These are phyloP conservation scores for Drosophila leonis DNA, from an alignment of 2,888 invertebrate genomes.

Conservation along the genomic window DNA sequence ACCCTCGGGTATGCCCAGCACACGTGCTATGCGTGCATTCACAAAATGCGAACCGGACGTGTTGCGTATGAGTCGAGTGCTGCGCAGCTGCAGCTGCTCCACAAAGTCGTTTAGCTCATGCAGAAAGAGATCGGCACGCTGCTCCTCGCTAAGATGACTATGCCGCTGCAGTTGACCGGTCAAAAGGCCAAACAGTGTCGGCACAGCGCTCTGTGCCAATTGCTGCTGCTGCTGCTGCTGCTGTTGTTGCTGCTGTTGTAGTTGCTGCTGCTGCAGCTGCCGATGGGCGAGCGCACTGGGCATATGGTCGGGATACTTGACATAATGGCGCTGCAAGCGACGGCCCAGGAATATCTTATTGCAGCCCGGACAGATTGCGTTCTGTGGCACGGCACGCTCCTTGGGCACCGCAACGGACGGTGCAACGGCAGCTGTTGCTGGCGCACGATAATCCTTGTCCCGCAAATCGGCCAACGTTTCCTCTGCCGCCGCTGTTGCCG, in stretches of 20 bases:
- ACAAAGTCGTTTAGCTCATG: conserved; percentile 84
- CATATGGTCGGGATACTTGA: conserved; percentile 83
- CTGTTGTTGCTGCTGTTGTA: conserved; percentile 19
- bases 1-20: conserved; percentile 85
- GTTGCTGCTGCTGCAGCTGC: conserved; percentile 23
- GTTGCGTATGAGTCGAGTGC: conserved; percentile 83
- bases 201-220: conserved; percentile 10
- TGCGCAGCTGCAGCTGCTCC: conserved; percentile 82
- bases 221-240: conserved; percentile 11
- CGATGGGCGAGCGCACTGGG: conserved; percentile 30
- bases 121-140: conserved; percentile 83
- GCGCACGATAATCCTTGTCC: conserved; percentile 63
- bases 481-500: conserved; percentile 23
- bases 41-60: conserved; percentile 84
- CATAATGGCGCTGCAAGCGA: conserved; percentile 82
- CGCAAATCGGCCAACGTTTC: conserved; percentile 73
- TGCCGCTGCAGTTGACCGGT: conserved; percentile 81
- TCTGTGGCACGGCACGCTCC: conserved; percentile 69
- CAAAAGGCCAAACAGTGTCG: conserved; percentile 80
- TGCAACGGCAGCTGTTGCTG: conserved; percentile 8
- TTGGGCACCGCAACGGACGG: neutral
- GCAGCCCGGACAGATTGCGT: conserved; percentile 83
- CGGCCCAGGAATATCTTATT: conserved; percentile 84
- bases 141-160: conserved; percentile 79
- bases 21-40: conserved; percentile 78